These are phyloP conservation scores for Oryzias sinensis DNA, from an alignment of 2,797 vertebrate genomes.

Conservation along the genomic window DNA sequence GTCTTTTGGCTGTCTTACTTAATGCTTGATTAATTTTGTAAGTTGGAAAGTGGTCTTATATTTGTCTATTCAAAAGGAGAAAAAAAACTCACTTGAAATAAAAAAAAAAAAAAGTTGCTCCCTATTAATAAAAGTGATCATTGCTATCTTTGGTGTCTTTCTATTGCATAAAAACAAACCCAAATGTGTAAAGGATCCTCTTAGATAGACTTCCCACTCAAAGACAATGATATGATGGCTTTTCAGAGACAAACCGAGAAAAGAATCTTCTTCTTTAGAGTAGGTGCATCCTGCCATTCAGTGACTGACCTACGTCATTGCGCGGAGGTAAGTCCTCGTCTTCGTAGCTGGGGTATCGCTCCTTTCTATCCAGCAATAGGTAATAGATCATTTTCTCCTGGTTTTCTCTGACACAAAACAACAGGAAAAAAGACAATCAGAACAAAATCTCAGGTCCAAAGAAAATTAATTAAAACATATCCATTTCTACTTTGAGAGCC, in stretches of 20 bases:
- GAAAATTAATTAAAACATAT: not conserved
- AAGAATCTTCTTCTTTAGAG: conserved; percentile 11
- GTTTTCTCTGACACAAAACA: conserved; percentile 80
- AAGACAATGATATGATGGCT: not conserved
- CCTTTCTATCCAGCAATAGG: conserved; percentile 90
- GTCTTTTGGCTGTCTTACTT: not conserved
- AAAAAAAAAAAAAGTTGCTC: no score
- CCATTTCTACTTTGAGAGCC: no score
- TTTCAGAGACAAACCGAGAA: conserved; percentile 7
- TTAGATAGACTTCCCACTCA: conserved; percentile 5
- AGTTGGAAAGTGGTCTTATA: not conserved
- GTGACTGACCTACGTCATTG: conserved; percentile 86
- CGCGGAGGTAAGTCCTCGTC: conserved; percentile 90
- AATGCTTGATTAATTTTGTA: not conserved
- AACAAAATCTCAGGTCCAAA: not conserved
- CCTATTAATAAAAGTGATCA: no score
- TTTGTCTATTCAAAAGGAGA: not conserved
- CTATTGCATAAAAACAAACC: no score
- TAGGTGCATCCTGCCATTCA: conserved; percentile 61
- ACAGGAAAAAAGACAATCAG: not conserved
- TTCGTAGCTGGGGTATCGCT: conserved; percentile 92
- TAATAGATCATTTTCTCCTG: conserved; percentile 97
- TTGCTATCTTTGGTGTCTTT: no score
- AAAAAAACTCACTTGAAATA: not conserved
- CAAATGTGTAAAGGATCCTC: no score